Percentiles rank a stretch among this genome's conserved stretches.
Conservation (phyloP, 2,888 invertebrate species). For the Agrenia bidenticulata region DNA sequence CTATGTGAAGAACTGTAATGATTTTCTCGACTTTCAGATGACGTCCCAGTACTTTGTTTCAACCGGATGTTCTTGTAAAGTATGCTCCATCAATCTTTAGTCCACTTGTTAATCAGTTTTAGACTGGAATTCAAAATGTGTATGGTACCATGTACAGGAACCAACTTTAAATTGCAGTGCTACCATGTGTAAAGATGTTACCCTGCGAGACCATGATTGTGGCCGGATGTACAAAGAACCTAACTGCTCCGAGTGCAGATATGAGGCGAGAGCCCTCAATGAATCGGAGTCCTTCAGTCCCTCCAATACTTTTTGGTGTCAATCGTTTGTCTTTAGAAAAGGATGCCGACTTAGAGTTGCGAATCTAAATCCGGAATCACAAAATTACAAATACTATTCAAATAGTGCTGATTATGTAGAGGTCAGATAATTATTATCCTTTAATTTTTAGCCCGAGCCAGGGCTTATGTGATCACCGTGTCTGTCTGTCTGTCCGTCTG, state of each 20-base stretch:
- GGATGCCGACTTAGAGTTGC: slow-evolving; percentile 17
- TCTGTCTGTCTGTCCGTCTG: too few species aligned
- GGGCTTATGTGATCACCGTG: too few species aligned
- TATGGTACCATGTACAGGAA: neutral
- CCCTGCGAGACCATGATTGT: slow-evolving; percentile 16
- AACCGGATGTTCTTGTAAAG: slow-evolving; percentile 22
- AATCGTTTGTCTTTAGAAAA: slow-evolving; percentile 11
- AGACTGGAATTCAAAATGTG: neutral
- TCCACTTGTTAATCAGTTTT: neutral
- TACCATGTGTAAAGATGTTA: neutral
- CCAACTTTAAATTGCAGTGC: neutral
- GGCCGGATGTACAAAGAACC: slow-evolving; percentile 19
- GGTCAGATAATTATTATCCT: too few species aligned
- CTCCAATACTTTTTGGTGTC: slow-evolving; percentile 17
- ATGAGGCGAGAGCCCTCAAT: slow-evolving; percentile 1
- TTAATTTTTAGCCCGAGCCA: too few species aligned
- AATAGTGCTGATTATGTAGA: too few species aligned
- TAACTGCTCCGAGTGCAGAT: slow-evolving; percentile 17
- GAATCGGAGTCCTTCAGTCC: slow-evolving; percentile 13
- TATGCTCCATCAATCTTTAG: neutral
- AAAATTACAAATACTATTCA: too few species aligned
- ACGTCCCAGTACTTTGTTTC: slow-evolving; percentile 19
- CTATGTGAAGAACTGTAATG: too few species aligned
- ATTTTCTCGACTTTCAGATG: neutral
- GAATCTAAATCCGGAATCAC: neutral